Percentiles rank a stretch among this genome's conserved stretches.
Conservation (phyloP, 2,888 invertebrate genomes). For the Rhingia rostrata region DNA sequence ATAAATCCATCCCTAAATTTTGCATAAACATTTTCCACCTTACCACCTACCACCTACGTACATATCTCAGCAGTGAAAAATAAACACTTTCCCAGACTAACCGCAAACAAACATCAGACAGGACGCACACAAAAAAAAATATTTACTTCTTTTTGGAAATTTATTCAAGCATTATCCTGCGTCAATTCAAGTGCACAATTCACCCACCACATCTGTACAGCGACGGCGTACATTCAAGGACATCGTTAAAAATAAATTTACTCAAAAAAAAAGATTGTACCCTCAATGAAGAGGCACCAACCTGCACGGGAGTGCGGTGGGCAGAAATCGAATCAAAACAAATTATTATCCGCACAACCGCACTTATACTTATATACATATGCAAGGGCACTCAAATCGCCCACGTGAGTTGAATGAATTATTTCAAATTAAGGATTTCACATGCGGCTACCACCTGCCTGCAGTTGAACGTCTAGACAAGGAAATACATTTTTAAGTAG, state of each 20-base stretch:
- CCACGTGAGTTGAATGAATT: constrained; percentile 47
- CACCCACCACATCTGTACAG: not conserved
- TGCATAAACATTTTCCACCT: no score
- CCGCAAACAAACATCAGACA: constrained; percentile 54
- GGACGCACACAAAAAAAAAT: constrained; percentile 47
- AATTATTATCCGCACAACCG: constrained; percentile 6
- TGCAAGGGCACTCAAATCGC: not conserved
- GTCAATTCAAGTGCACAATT: constrained; percentile 25
- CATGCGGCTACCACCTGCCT: not conserved
- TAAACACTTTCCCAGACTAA: constrained; percentile 32
- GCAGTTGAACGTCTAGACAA: constrained; percentile 63
- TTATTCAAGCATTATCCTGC: constrained; percentile 34
- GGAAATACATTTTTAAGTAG: constrained; percentile 59
- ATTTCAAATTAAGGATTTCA: constrained; percentile 44
- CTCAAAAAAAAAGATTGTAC: constrained; percentile 7
- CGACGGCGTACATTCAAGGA: not conserved
- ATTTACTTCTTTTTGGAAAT: constrained; percentile 40
- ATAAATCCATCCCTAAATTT: no score
- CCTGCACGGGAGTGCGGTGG: no score
- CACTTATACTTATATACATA: not conserved
- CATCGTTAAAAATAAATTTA: constrained; percentile 30
- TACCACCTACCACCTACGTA: no score
- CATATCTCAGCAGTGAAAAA: not conserved
- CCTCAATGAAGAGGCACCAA: not conserved
- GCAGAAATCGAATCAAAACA: constrained; percentile 7